Percentiles rank a stretch among this genome's conserved stretches.
Evolutionary conservation across 2,113 vertebrate genomes (phyloP).

Genomic region (Halichoerus grypus): DNA sequence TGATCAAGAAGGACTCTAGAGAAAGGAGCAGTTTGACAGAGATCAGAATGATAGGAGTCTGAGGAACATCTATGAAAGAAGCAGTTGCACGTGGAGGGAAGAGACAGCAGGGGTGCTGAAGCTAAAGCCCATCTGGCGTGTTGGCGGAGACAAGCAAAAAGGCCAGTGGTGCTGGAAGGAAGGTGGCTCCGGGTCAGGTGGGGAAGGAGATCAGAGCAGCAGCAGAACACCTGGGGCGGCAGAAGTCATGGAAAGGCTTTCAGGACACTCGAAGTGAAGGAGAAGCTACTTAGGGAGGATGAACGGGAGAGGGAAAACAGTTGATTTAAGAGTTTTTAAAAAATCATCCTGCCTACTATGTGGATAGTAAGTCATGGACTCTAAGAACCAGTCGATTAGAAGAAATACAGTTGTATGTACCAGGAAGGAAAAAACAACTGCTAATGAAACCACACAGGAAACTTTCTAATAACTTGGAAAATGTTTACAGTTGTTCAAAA

Average conservation of each 20-base stretch:
- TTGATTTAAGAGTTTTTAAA: not conserved
- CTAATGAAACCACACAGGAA: not conserved
- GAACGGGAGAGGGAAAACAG: not conserved
- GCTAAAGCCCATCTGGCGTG: not conserved
- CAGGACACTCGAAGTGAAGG: not conserved
- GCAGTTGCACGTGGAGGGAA: not conserved
- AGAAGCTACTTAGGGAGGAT: not conserved
- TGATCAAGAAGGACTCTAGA: not conserved
- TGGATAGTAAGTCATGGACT: not conserved
- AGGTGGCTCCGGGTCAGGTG: not conserved
- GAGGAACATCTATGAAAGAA: not conserved
- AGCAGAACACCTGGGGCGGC: not conserved
- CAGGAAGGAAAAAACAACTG: not conserved
- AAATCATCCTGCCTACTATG: not conserved
- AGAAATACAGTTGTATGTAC: not conserved
- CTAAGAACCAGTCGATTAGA: not conserved
- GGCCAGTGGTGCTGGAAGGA: not conserved
- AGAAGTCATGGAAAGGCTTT: not conserved
- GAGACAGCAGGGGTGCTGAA: not conserved
- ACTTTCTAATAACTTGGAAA: not conserved
- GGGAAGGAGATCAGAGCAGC: not conserved
- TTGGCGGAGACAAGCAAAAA: not conserved
- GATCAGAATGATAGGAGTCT: not conserved
- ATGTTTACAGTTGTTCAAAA: not conserved
- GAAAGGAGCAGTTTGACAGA: not conserved